phyloP scores from a whole-genome alignment of 1,140 invertebrate genomes.

The Tribolium castaneum region DNA sequence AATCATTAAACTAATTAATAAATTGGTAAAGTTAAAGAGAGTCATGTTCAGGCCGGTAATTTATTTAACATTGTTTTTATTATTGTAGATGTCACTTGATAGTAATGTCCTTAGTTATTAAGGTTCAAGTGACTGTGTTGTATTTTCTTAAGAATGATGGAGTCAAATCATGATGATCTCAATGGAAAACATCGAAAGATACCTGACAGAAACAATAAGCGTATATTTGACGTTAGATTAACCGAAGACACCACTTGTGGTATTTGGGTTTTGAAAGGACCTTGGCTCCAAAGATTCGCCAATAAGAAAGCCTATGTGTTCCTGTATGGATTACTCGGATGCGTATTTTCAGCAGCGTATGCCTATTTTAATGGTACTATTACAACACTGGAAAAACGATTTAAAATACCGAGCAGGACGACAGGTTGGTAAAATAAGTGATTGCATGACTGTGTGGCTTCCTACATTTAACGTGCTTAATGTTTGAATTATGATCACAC shows the following conservation, averaged over 20 bases:
- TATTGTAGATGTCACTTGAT: conserved; percentile 25
- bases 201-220: not conserved
- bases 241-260: conserved; percentile 73
- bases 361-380: conserved; percentile 83
- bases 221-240: not conserved
- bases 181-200: not conserved
- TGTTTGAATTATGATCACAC: not conserved
- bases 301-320: conserved; percentile 82
- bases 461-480: conserved; percentile 25
- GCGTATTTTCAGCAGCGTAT: conserved; percentile 80
- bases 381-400: conserved; percentile 84
- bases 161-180: conserved; percentile 1
- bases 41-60: not conserved
- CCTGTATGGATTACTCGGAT: conserved; percentile 78
- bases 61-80: conserved; percentile 30
- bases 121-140: not conserved
- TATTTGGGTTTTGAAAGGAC: conserved; percentile 70
- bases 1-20: too few species aligned
- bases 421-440: too few species aligned
- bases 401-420: conserved; percentile 81
- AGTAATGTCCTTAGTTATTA: not conserved
- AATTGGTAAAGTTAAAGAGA: not conserved
- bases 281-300: conserved; percentile 74
- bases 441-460: too few species aligned
- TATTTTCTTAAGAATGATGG: not conserved